A percentile compares a stretch with the other conserved stretches of the same genome.
Evolutionary conservation across 2,113 vertebrate genomes (phyloP).

Genomic region (Engystomops pustulosus): DNA sequence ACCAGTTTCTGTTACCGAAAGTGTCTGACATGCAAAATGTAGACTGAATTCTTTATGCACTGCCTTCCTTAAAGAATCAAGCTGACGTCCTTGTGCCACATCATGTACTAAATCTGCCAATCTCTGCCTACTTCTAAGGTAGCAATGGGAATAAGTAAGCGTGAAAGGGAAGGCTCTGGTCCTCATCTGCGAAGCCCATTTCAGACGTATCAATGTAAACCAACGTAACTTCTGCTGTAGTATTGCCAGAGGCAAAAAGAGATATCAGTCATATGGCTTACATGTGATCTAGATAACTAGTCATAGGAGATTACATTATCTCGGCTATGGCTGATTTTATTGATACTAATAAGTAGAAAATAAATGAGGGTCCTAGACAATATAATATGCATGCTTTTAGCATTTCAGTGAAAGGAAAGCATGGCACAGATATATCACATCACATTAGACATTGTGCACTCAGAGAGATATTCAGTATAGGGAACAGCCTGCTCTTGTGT

Average conservation of each 20-base stretch:
- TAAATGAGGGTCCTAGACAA: conserved; percentile 37
- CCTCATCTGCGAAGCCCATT: conserved; percentile 9
- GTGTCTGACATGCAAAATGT: background rate
- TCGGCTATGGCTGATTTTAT: conserved; percentile 34
- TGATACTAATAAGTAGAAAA: conserved; percentile 48
- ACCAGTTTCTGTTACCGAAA: background rate
- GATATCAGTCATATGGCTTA: conserved; percentile 31
- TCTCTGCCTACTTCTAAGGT: conserved; percentile 18
- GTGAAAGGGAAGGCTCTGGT: conserved; percentile 10
- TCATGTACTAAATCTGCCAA: conserved; percentile 26
- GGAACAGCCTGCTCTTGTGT: conserved; percentile 1
- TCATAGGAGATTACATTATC: conserved; percentile 48
- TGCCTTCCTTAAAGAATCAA: conserved; percentile 6
- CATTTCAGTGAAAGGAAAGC: background rate
- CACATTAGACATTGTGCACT: conserved; percentile 40
- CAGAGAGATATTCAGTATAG: background rate
- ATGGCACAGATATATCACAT: conserved; percentile 47
- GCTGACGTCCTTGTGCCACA: conserved; percentile 13
- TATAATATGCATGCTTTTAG: conserved; percentile 24
- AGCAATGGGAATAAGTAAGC: conserved; percentile 1
- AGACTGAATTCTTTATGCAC: background rate
- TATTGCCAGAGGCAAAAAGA: conserved; percentile 47
- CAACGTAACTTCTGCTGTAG: conserved; percentile 20
- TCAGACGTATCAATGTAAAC: background rate
- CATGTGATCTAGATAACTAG: conserved; percentile 50